These are phyloP conservation scores for Apogon talboti DNA, from an alignment of 2,797 vertebrate species.

Conservation along the genomic window DNA sequence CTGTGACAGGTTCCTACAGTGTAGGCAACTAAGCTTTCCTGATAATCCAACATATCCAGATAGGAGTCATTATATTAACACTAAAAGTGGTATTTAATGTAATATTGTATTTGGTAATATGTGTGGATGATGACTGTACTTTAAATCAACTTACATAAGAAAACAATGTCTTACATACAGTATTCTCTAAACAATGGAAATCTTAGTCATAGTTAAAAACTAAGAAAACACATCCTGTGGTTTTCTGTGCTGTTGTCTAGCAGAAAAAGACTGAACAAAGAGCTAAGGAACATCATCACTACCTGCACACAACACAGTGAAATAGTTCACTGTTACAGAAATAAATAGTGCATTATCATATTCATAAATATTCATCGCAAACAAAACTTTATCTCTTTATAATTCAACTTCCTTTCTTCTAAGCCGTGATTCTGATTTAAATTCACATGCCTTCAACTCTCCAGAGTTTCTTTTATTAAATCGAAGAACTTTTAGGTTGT, in stretches of 20 bases:
- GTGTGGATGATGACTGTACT: too few relatives aligned
- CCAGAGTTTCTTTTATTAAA: background rate
- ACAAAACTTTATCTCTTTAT: background rate
- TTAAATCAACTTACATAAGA: too few relatives aligned
- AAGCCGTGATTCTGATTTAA: background rate
- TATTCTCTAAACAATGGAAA: too few relatives aligned
- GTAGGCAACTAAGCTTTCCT: too few relatives aligned
- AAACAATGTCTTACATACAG: too few relatives aligned
- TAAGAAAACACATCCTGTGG: background rate
- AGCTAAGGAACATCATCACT: background rate
- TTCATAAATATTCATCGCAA: constrained; percentile 22
- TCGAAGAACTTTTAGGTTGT: background rate
- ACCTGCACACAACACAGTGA: background rate
- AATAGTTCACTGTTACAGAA: constrained; percentile 2
- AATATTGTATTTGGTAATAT: too few relatives aligned
- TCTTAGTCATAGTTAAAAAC: too few relatives aligned
- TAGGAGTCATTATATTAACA: too few relatives aligned
- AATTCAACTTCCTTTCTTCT: background rate
- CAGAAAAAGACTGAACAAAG: background rate
- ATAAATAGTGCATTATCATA: constrained; percentile 13
- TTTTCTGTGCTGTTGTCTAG: background rate
- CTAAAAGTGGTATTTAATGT: too few relatives aligned
- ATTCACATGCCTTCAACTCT: background rate
- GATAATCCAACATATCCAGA: too few relatives aligned
- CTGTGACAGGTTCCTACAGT: too few relatives aligned